Base-by-base conservation (phyloP, 1,140 invertebrate genomes). In the Trachymyrmex cornetzi region DNA sequence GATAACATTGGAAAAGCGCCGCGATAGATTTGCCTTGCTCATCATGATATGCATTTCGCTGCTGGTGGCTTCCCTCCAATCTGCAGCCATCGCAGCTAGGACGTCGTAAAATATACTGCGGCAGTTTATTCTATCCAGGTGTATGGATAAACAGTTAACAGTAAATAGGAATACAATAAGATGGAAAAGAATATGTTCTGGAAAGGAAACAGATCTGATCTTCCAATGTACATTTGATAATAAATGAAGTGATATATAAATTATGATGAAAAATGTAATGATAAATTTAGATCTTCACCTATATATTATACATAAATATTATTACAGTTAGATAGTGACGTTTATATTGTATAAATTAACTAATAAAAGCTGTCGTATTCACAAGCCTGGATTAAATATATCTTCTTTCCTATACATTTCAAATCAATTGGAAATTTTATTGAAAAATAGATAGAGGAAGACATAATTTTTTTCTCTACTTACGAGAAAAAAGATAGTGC, bases 21-120 rank as follows among this genome's bases (percentile, higher is more conserved):
- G 86, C 16, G 79, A 63, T 3, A 75, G 9, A 57, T 27, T 84
- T 5, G 55, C 67, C 44, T 84, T 74, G 30, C 24, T 66, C 19
- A 19, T 84, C 67, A 87, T 75, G 24, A 19, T 84, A 11, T 55
- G 50, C 38, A 38, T 14, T 24, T 27, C 48, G 44, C 19, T n/a
- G 34, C 14, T 19, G 9, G 63, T 14, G 16, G 55, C 44, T 57
- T 82, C 55, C 55, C 30, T 69, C 85, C 85, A 87, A 44, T 82
- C 85, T 4, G 30, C 64, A 34, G 66, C 53, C 67, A 87, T 87
- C 48, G 27, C 14, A 63, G 64, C 77, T 82, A 87, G 34, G 34
- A n/a, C 53, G 30, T 87, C 67, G 27, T 82, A 50, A 53, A 87
- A 72, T 48, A 63, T 82, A 72, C 77, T 87, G n/a, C 77, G 80